Conservation (phyloP, 2,888 invertebrate species). For the Sialis lutaria region DNA sequence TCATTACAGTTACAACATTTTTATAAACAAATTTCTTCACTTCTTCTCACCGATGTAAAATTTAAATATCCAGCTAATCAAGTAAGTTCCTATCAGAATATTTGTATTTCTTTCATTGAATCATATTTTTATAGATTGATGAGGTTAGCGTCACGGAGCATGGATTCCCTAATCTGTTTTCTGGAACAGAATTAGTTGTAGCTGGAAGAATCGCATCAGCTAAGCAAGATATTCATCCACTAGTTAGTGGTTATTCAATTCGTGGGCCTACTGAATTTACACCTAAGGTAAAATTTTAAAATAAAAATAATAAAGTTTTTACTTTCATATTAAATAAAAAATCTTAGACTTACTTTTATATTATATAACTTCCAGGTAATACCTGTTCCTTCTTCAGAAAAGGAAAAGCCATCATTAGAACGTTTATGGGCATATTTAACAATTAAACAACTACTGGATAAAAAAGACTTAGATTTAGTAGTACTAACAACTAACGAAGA, state of each 20-base stretch:
- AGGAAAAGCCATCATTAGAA: constrained; percentile 27
- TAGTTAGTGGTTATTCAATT: constrained; percentile 12
- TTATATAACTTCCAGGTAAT: constrained; percentile 5
- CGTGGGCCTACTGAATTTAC: constrained; percentile 15
- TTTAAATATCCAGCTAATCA: constrained; percentile 41
- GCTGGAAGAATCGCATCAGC: constrained; percentile 28
- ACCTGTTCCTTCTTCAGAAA: constrained; percentile 13
- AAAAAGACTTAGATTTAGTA: constrained; percentile 22
- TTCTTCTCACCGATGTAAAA: constrained; percentile 44
- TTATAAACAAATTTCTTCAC: constrained; percentile 50
- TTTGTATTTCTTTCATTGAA: not conserved
- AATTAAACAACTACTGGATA: constrained; percentile 42
- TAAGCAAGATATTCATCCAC: constrained; percentile 4
- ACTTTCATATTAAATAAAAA: too few relatives aligned
- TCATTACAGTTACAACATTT: constrained; percentile 46
- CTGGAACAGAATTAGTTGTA: constrained; percentile 45
- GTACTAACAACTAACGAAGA: not conserved
- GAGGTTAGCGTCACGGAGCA: constrained; percentile 29
- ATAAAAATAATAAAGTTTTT: too few relatives aligned
- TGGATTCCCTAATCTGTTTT: constrained; percentile 38
- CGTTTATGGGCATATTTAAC: constrained; percentile 49
- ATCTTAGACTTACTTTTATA: too few relatives aligned
- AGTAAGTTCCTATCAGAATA: constrained; percentile 20
- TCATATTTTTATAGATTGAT: constrained; percentile 22
- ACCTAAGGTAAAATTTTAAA: constrained; percentile 5